A percentile compares a stretch with the other conserved stretches of the same genome.
Conservation (phyloP, 2,797 vertebrate genomes). For the Leuciscus waleckii region DNA sequence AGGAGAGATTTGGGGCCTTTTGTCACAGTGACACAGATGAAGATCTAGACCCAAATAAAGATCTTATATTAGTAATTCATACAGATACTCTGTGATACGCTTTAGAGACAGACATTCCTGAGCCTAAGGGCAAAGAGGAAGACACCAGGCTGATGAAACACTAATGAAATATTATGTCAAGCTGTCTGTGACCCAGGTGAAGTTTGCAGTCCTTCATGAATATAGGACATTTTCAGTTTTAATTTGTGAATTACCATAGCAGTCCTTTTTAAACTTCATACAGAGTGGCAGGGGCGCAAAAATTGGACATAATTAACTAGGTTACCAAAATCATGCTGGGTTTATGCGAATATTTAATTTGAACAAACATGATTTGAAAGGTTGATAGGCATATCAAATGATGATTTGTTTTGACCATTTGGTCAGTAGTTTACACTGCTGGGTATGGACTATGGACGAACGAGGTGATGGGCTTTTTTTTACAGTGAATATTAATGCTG, state of each 20-base stretch:
- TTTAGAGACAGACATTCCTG: conserved; percentile 38
- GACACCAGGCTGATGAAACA: conserved; percentile 52
- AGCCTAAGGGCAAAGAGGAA: conserved; percentile 37
- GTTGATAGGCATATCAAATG: neutral
- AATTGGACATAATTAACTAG: neutral
- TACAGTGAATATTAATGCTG: neutral
- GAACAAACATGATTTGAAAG: neutral
- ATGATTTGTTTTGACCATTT: conserved; percentile 8
- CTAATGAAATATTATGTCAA: conserved; percentile 49
- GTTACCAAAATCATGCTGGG: neutral
- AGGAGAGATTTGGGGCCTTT: conserved; percentile 38
- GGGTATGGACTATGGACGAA: neutral
- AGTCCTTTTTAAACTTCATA: neutral
- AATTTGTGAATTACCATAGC: neutral
- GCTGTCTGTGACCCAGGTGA: conserved; percentile 27
- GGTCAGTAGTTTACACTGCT: neutral
- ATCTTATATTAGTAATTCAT: conserved; percentile 53
- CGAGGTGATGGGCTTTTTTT: neutral
- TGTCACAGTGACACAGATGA: conserved; percentile 44
- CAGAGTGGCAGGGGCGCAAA: neutral
- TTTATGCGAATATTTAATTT: neutral
- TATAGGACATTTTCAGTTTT: conserved; percentile 11
- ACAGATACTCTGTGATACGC: conserved; percentile 42
- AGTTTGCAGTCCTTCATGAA: conserved; percentile 20
- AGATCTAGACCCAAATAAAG: conserved; percentile 45